These are phyloP conservation scores for Rana temporaria DNA, from an alignment of 2,113 vertebrate species.

Conservation along the genomic window DNA sequence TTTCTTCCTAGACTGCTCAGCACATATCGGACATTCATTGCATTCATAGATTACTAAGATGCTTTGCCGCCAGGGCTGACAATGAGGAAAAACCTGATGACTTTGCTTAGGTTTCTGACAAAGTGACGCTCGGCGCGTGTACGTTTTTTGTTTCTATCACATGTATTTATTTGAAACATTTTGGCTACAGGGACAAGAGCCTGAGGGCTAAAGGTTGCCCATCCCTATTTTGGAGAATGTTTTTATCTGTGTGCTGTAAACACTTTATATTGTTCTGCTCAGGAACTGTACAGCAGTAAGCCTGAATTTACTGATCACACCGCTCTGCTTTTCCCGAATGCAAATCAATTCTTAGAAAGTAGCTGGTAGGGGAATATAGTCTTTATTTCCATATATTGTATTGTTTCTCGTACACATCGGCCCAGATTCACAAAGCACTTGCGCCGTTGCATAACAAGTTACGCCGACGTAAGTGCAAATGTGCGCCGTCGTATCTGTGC, in stretches of 20 bases:
- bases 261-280: background rate
- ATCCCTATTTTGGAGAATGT: conserved; percentile 2
- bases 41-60: background rate
- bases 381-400: no score
- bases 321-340: no score
- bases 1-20: background rate
- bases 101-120: background rate
- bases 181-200: background rate
- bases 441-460: no score
- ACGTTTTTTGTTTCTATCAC: background rate
- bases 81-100: background rate
- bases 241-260: background rate
- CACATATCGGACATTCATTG: background rate
- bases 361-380: no score
- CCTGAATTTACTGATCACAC: background rate
- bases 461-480: no score
- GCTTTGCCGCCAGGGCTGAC: background rate
- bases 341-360: no score
- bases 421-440: no score
- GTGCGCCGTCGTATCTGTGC: no score
- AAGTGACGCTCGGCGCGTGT: background rate
- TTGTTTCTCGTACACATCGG: no score
- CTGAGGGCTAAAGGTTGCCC: conserved; percentile 1
- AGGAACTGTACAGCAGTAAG: background rate
- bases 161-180: background rate